Percentiles rank a stretch among this genome's conserved stretches.
phyloP scores from a whole-genome alignment of 92 coral and sea anemone genomes.

The Parazoanthus swiftii region DNA sequence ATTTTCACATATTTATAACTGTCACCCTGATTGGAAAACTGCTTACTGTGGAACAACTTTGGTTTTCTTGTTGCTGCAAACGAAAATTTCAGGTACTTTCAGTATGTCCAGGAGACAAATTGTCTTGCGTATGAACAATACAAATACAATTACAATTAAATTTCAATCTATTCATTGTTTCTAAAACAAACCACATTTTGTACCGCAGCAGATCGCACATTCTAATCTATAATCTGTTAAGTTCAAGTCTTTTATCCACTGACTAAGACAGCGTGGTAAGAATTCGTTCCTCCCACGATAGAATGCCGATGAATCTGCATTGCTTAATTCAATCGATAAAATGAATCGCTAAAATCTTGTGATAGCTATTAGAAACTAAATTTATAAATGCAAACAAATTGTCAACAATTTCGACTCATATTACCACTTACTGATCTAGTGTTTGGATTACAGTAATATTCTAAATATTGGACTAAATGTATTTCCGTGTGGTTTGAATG shows the following conservation, averaged over 20 bases:
- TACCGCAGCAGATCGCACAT: background rate
- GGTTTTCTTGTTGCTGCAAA: background rate
- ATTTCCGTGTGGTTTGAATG: background rate
- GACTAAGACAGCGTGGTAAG: background rate
- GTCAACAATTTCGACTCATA: background rate
- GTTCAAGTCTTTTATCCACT: slow-evolving; percentile 6
- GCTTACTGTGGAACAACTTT: background rate
- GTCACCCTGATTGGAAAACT: background rate
- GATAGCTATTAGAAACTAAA: background rate
- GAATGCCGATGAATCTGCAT: background rate
- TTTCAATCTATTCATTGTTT: slow-evolving; percentile 16
- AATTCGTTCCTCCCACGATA: background rate
- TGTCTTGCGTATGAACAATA: background rate
- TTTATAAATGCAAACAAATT: background rate
- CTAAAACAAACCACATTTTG: slow-evolving; percentile 12
- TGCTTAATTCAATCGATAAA: background rate
- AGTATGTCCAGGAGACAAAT: background rate
- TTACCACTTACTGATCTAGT: background rate
- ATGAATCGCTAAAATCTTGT: background rate
- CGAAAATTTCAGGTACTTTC: background rate
- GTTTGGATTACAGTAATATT: background rate
- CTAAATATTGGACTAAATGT: background rate
- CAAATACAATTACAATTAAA: background rate
- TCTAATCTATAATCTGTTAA: slow-evolving; percentile 10
- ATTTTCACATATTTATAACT: background rate